Base-by-base conservation (phyloP, 2,888 invertebrate species). In the Phytoseiulus persimilis region DNA sequence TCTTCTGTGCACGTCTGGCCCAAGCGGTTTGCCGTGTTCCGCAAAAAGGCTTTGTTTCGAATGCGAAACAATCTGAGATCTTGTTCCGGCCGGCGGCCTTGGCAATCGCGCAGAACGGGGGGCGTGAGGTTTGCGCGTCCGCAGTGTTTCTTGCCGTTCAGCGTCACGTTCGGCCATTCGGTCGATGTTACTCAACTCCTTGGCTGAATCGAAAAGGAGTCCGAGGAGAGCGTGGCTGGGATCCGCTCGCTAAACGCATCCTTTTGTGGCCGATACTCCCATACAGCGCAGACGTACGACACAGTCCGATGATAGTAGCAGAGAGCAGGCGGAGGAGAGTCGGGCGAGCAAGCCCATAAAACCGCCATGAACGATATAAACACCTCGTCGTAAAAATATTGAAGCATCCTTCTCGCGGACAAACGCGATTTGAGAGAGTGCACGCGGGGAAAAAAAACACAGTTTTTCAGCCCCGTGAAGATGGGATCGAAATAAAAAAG, bases 351-450 rank as follows among this genome's bases (percentile, higher is more conserved):
- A 65, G 65, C 65, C 65, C 65, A 65, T 65, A 65, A 65, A 65
- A 65, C 28, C 14, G 65, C 65, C 65, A 65, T 65, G 65, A 65
- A 28, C 39, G 65, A 65, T 65, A 65, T 65, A 65, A 65, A 65
- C 65, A 65, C 65, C 65, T 65, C 65, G 65, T 65, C 65, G 65
- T 65, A 65, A 65, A 65, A 65, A 65, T 65, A 65, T 65, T 65
- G 65, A 65, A 65, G 11, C 65, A 28, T 65, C 28, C 65, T 65
- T 65, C 65, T 23, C 18, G 65, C 65, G 65, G 65, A 65, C 65
- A 65, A 65, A 65, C 65, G 18, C 65, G 65, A 28, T 65, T 28
- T 65, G 65, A 65, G 65, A 23, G 65, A 65, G 65, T 2, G 65
- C 65, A 23, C 65, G 39, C 39, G 39, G 5, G 39, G 5, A 9